A percentile compares a stretch with the other conserved stretches of the same genome.
These are phyloP conservation scores for Orchestes rusci DNA, from an alignment of 2,888 invertebrate genomes.

Conservation along the genomic window DNA sequence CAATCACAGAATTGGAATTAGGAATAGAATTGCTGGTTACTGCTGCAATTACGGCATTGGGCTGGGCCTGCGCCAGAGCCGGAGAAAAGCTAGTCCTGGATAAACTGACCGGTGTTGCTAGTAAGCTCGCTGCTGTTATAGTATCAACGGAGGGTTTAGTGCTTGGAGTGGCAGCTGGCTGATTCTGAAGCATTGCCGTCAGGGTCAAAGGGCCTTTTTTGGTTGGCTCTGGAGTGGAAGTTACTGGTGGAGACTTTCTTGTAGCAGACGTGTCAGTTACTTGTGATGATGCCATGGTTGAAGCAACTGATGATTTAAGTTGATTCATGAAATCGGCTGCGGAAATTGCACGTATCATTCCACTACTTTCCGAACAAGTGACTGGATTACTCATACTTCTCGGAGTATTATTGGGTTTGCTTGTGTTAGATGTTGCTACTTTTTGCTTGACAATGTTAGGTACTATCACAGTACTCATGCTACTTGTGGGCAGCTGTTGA, in stretches of 20 bases:
- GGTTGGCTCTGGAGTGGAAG: conserved; percentile 14
- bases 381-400: conserved; percentile 4
- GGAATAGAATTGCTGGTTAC: conserved; percentile 45
- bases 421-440: conserved; percentile 12
- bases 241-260: conserved; percentile 35
- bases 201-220: conserved; percentile 39
- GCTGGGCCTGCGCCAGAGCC: conserved; percentile 38
- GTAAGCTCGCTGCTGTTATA: conserved; percentile 43
- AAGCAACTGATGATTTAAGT: no score
- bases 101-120: conserved; percentile 40
- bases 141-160: conserved; percentile 41
- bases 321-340: no score
- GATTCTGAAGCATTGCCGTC: conserved; percentile 45
- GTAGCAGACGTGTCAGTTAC: conserved; percentile 26
- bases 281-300: neutral
- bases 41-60: conserved; percentile 42
- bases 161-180: conserved; percentile 42
- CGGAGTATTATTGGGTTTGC: conserved; percentile 24
- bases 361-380: neutral
- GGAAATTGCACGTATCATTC: neutral
- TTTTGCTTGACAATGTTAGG: conserved; percentile 37
- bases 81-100: conserved; percentile 38
- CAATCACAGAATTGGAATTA: conserved; percentile 24
- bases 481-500: conserved; percentile 34
- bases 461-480: conserved; percentile 34